A percentile compares a stretch with the other conserved stretches of the same genome.
These are phyloP conservation scores for Calliphora vomitoria DNA, from an alignment of 2,888 invertebrate species.

Conservation along the genomic window DNA sequence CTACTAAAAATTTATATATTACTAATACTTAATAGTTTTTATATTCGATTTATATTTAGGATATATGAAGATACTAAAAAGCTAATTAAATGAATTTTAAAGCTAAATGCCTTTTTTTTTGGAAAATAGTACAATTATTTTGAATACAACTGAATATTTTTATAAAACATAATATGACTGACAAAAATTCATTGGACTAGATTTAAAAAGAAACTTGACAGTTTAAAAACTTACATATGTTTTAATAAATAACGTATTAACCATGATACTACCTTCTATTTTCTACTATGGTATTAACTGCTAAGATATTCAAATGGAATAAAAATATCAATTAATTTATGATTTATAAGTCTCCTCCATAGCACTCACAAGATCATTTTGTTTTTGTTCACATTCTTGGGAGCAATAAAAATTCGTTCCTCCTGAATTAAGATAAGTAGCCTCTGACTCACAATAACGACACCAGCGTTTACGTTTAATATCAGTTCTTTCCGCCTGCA, in stretches of 20 bases:
- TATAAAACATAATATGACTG: no score
- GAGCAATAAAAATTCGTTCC: constrained; percentile 74
- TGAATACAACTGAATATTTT: no score
- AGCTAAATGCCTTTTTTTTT: no score
- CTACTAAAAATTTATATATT: not conserved
- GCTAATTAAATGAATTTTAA: no score
- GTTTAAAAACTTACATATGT: not conserved
- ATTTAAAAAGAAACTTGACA: not conserved
- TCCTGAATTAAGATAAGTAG: constrained; percentile 62
- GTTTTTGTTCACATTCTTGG: constrained; percentile 67
- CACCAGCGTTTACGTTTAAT: constrained; percentile 78
- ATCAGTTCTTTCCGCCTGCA: constrained; percentile 67
- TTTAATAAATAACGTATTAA: constrained; percentile 20
- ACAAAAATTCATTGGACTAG: constrained; percentile 20
- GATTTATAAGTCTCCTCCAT: not conserved
- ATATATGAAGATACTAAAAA: no score
- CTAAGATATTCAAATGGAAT: not conserved
- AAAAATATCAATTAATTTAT: not conserved
- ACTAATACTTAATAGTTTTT: no score
- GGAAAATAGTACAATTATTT: no score
- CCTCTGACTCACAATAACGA: constrained; percentile 75
- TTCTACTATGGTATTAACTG: no score
- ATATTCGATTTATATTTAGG: no score
- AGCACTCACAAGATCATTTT: constrained; percentile 31
- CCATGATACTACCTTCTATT: not conserved